Evolutionary conservation across 2,797 vertebrate species (phyloP), one percentile per base, ranked within the genome.

Genomic region (Cyprinodon diabolis): DNA sequence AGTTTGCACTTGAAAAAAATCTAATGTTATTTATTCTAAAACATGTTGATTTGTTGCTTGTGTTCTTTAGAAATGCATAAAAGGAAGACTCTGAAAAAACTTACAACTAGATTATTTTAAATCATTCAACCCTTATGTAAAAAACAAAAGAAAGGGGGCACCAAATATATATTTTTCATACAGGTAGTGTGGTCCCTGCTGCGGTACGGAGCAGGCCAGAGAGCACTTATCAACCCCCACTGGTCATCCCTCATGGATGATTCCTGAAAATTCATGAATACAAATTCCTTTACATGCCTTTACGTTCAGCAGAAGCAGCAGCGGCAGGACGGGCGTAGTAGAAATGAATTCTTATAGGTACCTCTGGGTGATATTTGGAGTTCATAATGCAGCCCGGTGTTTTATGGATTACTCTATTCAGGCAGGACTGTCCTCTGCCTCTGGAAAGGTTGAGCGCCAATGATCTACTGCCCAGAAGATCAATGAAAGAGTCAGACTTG

Each of bases 361-460:
- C 30, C 58, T 68, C 40, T 17, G 23, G 23, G 52, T 77, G 80
- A 81, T 71, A 86, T 86, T 76, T 73, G 9, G 54, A 80, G 68
- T 67, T 78, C 63, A 68, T 78, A 66, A 3, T 21, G 2, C 30
- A 2, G 40, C 14, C 43, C 0, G 8, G n/a, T 52, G 68, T 72
- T 63, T 67, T 62, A 76, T 71, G 71, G 70, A 70, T 83, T 58
- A 66, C 37, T 57, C 45, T 9, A 12, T 73, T 67, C 65, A 60
- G 47, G 47, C 10, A 65, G 48, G 49, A 60, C 12, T 21, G 72
- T 71, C 69, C 54, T 71, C 49, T 10, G 57, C 37, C 51, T 71
- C 49, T 25, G 79, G 69, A 74, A 80, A 85, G 84, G 71, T 74
- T 79, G 70, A 80, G 68, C 66, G 4, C 54, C 4, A 25, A 67